Evolutionary conservation across 2,888 invertebrate genomes (phyloP).

Genomic region (Callyntrura guangdongensis): DNA sequence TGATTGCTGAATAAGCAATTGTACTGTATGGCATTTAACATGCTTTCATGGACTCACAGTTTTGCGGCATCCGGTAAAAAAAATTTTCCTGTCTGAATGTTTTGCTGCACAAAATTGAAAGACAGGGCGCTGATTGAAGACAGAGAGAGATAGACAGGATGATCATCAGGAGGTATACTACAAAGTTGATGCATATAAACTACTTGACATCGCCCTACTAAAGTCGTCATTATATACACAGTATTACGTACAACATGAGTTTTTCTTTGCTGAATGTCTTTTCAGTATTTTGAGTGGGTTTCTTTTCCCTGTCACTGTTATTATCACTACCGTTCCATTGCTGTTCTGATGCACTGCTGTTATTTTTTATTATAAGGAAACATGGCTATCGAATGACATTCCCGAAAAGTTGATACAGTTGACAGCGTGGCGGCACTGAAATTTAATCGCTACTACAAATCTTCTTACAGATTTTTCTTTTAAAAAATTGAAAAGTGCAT

Average conservation of each 20-base stretch:
- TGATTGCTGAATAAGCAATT: slow-evolving; percentile 67
- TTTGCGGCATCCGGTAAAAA: slow-evolving; percentile 66
- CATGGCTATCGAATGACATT: slow-evolving; percentile 77
- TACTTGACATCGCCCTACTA: slow-evolving; percentile 25
- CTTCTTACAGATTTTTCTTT: slow-evolving; percentile 55
- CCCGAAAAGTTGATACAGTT: slow-evolving; percentile 77
- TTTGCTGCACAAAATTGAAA: slow-evolving; percentile 41
- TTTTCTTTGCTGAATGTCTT: not conserved
- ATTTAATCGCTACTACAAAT: slow-evolving; percentile 78
- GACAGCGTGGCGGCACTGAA: slow-evolving; percentile 78
- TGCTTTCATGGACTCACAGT: slow-evolving; percentile 37
- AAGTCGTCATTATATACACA: not conserved
- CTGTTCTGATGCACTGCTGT: slow-evolving; percentile 19
- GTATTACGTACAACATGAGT: not conserved
- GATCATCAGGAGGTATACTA: slow-evolving; percentile 23
- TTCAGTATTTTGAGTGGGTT: slow-evolving; percentile 11
- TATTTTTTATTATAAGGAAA: slow-evolving; percentile 70
- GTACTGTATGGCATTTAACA: not conserved
- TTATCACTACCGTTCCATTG: not conserved
- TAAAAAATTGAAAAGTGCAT: slow-evolving; percentile 11
- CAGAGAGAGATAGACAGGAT: slow-evolving; percentile 10
- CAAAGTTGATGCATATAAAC: not conserved
- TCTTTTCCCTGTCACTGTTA: slow-evolving; percentile 5
- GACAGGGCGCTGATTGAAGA: slow-evolving; percentile 78
- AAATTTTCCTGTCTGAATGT: slow-evolving; percentile 2